Conservation (phyloP, 2,113 vertebrate species). For the Eretmochelys imbricata region DNA sequence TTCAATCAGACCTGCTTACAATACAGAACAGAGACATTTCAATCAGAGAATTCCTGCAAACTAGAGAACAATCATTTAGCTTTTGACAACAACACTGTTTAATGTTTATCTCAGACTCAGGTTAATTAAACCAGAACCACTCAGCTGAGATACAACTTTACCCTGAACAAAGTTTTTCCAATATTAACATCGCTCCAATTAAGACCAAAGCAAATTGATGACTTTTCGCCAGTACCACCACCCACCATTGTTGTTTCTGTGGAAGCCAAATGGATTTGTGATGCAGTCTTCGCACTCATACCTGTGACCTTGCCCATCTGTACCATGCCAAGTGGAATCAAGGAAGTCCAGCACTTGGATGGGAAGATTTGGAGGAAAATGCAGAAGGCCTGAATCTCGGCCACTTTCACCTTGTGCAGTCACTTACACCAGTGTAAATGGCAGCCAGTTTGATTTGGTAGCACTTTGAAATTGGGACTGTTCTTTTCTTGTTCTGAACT, state of each 20-base stretch:
- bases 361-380: neutral
- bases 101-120: neutral
- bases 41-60: neutral
- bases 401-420: accelerated
- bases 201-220: neutral
- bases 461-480: neutral
- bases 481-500: neutral
- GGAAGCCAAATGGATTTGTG: neutral
- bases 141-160: neutral
- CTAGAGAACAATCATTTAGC: neutral
- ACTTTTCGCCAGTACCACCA: accelerated
- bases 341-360: neutral
- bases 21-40: neutral
- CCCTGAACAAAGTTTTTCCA: neutral
- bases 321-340: neutral
- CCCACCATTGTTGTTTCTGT: neutral
- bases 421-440: accelerated
- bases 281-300: accelerated
- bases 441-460: neutral
- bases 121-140: neutral
- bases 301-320: accelerated
- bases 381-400: neutral
- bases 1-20: neutral
- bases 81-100: neutral
- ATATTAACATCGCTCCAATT: neutral